Percentiles rank a stretch among this genome's conserved stretches.
Conservation (phyloP, 2,888 invertebrate species). For the Drosophila peninsularis region DNA sequence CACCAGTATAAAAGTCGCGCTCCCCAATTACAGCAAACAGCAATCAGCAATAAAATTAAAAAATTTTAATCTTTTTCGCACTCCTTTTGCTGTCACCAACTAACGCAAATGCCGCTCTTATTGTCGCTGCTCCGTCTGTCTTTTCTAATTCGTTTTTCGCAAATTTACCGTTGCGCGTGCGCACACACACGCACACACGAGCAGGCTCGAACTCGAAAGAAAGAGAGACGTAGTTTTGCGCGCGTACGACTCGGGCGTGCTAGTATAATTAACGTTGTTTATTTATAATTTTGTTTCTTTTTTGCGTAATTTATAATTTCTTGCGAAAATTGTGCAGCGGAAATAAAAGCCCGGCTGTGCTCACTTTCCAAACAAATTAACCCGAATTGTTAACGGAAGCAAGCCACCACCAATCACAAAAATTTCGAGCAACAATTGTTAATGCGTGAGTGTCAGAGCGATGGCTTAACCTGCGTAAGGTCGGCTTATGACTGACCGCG, state of each 20-base stretch:
- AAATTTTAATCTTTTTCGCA: slow-evolving; percentile 71
- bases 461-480: slow-evolving; percentile 69
- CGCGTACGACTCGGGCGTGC: slow-evolving; percentile 33
- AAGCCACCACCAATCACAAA: slow-evolving; percentile 21
- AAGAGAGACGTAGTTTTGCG: slow-evolving; percentile 3
- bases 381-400: slow-evolving; percentile 75
- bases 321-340: slow-evolving; percentile 67
- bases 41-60: slow-evolving; percentile 48
- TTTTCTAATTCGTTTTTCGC: slow-evolving; percentile 49
- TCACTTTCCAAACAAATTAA: slow-evolving; percentile 75
- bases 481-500: slow-evolving; percentile 69
- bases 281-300: slow-evolving; percentile 28
- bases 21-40: slow-evolving; percentile 44
- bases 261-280: slow-evolving; percentile 31
- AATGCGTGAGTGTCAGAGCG: slow-evolving; percentile 42
- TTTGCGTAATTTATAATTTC: slow-evolving; percentile 58
- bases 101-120: slow-evolving; percentile 17
- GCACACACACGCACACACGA: slow-evolving; percentile 14
- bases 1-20: slow-evolving; percentile 20
- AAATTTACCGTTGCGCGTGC: slow-evolving; percentile 56
- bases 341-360: slow-evolving; percentile 48
- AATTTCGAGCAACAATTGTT: slow-evolving; percentile 34
- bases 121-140: slow-evolving; percentile 20
- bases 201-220: not conserved
- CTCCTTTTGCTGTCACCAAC: slow-evolving; percentile 65